Base-by-base conservation (phyloP, 2,113 vertebrate genomes). In the Butorides virescens region DNA sequence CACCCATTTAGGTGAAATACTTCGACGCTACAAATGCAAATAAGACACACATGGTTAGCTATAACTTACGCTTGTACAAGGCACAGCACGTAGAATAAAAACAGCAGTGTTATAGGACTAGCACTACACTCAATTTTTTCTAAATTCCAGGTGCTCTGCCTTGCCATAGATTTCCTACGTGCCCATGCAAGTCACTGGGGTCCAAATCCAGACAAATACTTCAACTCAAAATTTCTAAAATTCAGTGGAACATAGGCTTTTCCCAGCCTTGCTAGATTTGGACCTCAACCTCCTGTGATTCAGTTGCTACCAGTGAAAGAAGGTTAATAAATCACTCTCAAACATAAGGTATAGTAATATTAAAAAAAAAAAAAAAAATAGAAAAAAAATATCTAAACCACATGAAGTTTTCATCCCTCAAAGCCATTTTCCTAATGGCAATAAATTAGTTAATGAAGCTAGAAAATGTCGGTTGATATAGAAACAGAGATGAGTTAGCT, bases 371-470 rank as follows among this genome's bases (percentile, higher is more conserved):
- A 42, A 7, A 21, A 26, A 14, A 19, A 42, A 8, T n/a, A n/a
- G n/a, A 34, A 1, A 26, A 4, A 50, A 5, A 63, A 0, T 0
- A 29, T 15, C 14, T 34, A 71, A 86, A 80, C 8, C n/a, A 73
- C 21, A n/a, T 25, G 1, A 90, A 10, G 44, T 72, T 81, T 87
- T 82, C 84, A 58, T 26, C 63, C 44, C 50, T 91, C 70, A 87
- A 84, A 93, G n/a, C 72, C 29, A 89, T 87, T 93, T 80, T 77
- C 61, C 65, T 91, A 90, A 91, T 81, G 65, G 50, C 0, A 2
- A 59, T 67, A 91, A 81, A 84, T 94, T n/a, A 89, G 66, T 42
- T 75, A 44, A 90, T 70, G 59, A 86, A 81, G 44, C 23, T 53
- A 16, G 27, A 62, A 76, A 79, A 26, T 34, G 11, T 39, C 3